Conservation (phyloP, 2,888 invertebrate genomes). For the Limnephilus rhombicus region DNA sequence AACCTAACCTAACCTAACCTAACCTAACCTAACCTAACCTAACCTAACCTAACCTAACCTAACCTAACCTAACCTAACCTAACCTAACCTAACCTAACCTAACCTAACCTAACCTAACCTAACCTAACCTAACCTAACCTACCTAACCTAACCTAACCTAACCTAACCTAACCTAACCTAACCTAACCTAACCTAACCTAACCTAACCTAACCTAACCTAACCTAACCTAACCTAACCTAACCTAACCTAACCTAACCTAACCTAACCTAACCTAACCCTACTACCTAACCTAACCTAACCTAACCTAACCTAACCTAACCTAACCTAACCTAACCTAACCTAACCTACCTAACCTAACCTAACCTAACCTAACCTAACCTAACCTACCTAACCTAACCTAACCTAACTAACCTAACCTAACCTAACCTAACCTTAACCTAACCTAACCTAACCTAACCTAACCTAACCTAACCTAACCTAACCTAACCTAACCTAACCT, state of each 20-base stretch:
- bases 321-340: conserved; percentile 60
- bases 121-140: conserved; percentile 63
- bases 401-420: too few species aligned
- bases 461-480: too few species aligned
- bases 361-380: too few species aligned
- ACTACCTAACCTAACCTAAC: conserved; percentile 65
- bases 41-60: conserved; percentile 68
- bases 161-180: conserved; percentile 63
- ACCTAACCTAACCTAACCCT: conserved; percentile 66
- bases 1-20: conserved; percentile 67
- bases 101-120: conserved; percentile 56
- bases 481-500: too few species aligned
- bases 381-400: conserved; percentile 55
- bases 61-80: conserved; percentile 45
- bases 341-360: too few species aligned
- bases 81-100: conserved; percentile 53
- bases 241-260: conserved; percentile 65
- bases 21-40: conserved; percentile 68
- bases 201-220: conserved; percentile 63
- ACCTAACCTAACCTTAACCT: too few species aligned
- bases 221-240: conserved; percentile 65
- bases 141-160: conserved; percentile 62
- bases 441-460: too few species aligned
- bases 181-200: conserved; percentile 64
- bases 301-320: conserved; percentile 62